phyloP scores from a whole-genome alignment of 37 sponge, comb jelly and placozoan genomes.

The Amphimedon queenslandica region DNA sequence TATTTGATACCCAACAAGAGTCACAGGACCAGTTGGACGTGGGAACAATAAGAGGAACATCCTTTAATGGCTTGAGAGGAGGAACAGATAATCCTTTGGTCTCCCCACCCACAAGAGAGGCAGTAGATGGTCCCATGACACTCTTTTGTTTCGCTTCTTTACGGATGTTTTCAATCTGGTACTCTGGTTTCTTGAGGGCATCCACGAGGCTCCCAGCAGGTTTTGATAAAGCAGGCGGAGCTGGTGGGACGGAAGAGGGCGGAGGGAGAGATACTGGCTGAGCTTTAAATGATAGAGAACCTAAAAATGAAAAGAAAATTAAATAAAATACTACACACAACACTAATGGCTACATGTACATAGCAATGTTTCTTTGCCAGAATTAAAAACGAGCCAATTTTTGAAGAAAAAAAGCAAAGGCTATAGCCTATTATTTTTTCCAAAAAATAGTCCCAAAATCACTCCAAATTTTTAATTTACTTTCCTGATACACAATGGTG shows the following conservation, averaged over 20 bases:
- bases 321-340: too few species aligned
- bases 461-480: too few species aligned
- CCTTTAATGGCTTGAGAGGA: too few species aligned
- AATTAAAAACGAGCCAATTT: too few species aligned
- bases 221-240: not conserved
- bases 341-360: too few species aligned
- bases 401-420: too few species aligned
- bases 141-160: not conserved
- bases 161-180: not conserved
- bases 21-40: conserved; percentile 16
- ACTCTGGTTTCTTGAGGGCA: not conserved
- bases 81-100: too few species aligned
- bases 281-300: not conserved
- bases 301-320: not conserved
- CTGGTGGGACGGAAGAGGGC: not conserved
- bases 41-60: too few species aligned
- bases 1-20: conserved; percentile 53
- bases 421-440: too few species aligned
- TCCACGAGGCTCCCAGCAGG: not conserved
- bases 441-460: too few species aligned
- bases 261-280: not conserved
- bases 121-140: not conserved
- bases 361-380: too few species aligned
- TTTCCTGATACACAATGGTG: too few species aligned
- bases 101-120: not conserved